phyloP scores from a whole-genome alignment of 2,797 vertebrate genomes.

The Mus caroli region DNA sequence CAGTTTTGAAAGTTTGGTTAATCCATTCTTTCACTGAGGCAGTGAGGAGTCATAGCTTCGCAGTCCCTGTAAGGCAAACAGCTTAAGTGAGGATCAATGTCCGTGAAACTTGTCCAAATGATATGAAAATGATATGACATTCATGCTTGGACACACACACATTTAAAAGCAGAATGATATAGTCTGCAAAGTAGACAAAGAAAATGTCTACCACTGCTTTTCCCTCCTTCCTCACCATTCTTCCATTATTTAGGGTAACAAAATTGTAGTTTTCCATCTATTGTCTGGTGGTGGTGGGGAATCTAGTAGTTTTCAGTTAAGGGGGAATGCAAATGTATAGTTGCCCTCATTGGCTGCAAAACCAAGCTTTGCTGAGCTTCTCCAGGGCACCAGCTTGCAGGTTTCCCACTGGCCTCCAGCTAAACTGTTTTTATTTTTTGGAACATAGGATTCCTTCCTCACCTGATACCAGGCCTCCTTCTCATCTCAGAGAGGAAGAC shows the following conservation, averaged over 20 bases:
- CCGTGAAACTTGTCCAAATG: not conserved
- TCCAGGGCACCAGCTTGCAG: not conserved
- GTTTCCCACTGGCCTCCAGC: conserved; percentile 41
- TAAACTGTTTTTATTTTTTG: conserved; percentile 11
- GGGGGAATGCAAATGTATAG: not conserved
- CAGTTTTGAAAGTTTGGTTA: conserved; percentile 1
- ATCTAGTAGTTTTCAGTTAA: not conserved
- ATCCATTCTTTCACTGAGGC: not conserved
- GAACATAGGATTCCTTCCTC: not conserved
- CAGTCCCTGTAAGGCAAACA: conserved; percentile 15
- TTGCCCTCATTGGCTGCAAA: not conserved
- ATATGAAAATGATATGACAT: not conserved
- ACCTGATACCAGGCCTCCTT: not conserved
- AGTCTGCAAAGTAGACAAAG: not conserved
- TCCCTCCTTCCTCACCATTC: not conserved
- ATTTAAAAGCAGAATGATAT: not conserved
- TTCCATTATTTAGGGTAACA: conserved; percentile 14
- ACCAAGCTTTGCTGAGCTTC: conserved; percentile 55
- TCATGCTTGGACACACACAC: not conserved
- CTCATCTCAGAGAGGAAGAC: not conserved
- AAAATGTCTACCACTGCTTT: not conserved
- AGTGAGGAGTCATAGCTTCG: not conserved
- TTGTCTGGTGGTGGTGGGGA: conserved; percentile 38
- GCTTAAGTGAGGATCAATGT: not conserved
- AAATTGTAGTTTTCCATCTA: conserved; percentile 44